phyloP scores from a whole-genome alignment of 2,888 invertebrate genomes.

The Acleris emargana region DNA sequence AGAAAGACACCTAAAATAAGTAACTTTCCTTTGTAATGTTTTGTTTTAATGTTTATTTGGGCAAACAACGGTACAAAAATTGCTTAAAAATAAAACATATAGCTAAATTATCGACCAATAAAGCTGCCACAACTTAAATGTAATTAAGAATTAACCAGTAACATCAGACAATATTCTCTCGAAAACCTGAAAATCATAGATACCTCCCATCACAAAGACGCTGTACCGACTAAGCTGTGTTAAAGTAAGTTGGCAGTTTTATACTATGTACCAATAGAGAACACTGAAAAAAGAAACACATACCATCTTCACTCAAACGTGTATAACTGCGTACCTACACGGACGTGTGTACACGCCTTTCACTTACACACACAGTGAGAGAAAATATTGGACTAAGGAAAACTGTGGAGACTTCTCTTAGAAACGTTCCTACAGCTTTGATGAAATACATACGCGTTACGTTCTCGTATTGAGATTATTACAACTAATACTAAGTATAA shows the following conservation, averaged over 20 bases:
- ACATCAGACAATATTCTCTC: no score
- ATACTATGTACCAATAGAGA: slow-evolving; percentile 72
- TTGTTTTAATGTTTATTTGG: no score
- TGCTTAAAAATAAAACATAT: no score
- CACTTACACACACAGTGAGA: slow-evolving; percentile 61
- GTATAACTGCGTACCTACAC: slow-evolving; percentile 50
- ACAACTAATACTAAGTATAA: no score
- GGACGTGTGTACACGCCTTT: slow-evolving; percentile 70
- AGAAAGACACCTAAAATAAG: no score
- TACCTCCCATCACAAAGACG: slow-evolving; percentile 45
- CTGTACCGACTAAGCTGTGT: slow-evolving; percentile 67
- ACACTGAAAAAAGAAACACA: slow-evolving; percentile 65
- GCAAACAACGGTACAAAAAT: no score
- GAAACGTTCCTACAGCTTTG: not conserved
- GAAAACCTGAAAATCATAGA: slow-evolving; percentile 49
- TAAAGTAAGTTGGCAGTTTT: slow-evolving; percentile 60
- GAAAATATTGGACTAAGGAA: slow-evolving; percentile 46
- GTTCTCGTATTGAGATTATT: no score
- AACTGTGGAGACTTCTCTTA: slow-evolving; percentile 44
- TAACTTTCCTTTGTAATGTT: no score
- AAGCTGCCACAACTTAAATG: no score
- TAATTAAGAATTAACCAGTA: not conserved
- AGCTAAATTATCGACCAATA: no score
- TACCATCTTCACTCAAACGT: slow-evolving; percentile 66
- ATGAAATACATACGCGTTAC: no score